Conservation (phyloP, 2,888 invertebrate genomes). For the Thelaira solivaga region DNA sequence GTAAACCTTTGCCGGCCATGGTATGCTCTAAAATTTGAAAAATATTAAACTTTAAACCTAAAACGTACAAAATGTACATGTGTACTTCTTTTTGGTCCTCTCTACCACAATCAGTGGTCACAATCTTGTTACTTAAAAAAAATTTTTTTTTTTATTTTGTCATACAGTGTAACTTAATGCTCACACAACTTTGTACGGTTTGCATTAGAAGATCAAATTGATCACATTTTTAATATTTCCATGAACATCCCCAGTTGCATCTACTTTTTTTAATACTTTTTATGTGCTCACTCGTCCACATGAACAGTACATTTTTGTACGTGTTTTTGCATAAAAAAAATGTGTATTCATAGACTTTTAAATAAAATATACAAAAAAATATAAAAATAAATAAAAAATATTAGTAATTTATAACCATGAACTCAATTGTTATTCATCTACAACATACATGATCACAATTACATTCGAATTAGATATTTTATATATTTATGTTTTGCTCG, state of each 20-base stretch:
- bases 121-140: too few relatives aligned
- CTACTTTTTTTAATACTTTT: slow-evolving; percentile 27
- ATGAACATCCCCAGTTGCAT: slow-evolving; percentile 1
- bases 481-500: slow-evolving; percentile 13
- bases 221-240: slow-evolving; percentile 7
- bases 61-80: too few relatives aligned
- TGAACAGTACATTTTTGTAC: slow-evolving; percentile 12
- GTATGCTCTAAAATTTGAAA: too few relatives aligned
- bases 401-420: slow-evolving; percentile 63
- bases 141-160: too few relatives aligned
- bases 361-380: slow-evolving; percentile 25
- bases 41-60: too few relatives aligned
- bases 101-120: too few relatives aligned
- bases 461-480: slow-evolving; percentile 29
- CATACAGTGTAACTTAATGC: slow-evolving; percentile 1
- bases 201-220: slow-evolving; percentile 8
- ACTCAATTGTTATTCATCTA: slow-evolving; percentile 62
- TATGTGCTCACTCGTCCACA: not conserved
- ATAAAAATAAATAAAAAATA: slow-evolving; percentile 24
- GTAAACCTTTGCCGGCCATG: too few relatives aligned
- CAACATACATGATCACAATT: slow-evolving; percentile 48
- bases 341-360: not conserved
- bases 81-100: too few relatives aligned
- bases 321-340: slow-evolving; percentile 23
- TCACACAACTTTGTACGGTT: slow-evolving; percentile 22